These are phyloP conservation scores for Melinopterus prodromus DNA, from an alignment of 2,888 invertebrate species.

Conservation along the genomic window DNA sequence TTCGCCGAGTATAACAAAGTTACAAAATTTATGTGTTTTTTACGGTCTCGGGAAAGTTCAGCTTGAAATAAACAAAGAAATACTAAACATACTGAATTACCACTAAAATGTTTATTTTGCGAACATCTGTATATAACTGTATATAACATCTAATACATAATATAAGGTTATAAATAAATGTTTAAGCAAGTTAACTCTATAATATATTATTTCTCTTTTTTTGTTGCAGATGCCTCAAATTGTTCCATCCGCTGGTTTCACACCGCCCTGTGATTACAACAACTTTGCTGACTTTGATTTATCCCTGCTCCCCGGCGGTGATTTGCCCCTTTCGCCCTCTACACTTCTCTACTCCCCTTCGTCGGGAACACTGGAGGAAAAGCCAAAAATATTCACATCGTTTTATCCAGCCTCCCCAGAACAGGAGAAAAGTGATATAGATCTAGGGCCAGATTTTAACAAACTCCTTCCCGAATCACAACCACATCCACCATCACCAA, in stretches of 20 bases:
- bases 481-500: constrained; percentile 41
- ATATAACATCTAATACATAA: too few species aligned
- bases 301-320: constrained; percentile 73
- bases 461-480: constrained; percentile 51
- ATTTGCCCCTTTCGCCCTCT: constrained; percentile 66
- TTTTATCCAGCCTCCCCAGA: constrained; percentile 53
- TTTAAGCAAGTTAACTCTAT: constrained; percentile 17
- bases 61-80: background rate
- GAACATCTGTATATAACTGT: too few species aligned
- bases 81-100: too few species aligned
- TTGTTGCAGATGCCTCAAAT: constrained; percentile 82
- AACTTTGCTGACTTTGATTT: constrained; percentile 73
- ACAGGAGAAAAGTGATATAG: constrained; percentile 49
- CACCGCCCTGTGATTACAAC: constrained; percentile 74
- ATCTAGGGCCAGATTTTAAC: constrained; percentile 57
- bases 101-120: too few species aligned
- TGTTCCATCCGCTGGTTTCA: constrained; percentile 80
- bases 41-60: background rate
- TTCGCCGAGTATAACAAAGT: too few species aligned
- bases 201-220: background rate
- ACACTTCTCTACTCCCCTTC: constrained; percentile 57
- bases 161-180: too few species aligned
- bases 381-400: constrained; percentile 56
- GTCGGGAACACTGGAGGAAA: constrained; percentile 56
- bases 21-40: background rate